phyloP scores from a whole-genome alignment of 2,888 invertebrate genomes.

The Portevinia maculata region DNA sequence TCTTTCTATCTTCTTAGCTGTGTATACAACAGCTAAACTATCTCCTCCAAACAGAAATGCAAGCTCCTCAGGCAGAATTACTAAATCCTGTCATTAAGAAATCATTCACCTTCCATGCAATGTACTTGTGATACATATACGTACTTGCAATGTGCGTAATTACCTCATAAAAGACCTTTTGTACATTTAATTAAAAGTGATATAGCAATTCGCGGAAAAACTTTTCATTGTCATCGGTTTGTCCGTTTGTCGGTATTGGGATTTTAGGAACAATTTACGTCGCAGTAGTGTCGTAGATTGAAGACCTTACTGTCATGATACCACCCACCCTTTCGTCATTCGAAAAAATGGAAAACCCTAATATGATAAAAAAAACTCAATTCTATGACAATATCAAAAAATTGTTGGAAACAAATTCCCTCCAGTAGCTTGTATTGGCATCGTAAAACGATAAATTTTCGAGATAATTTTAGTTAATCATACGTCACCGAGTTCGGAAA shows the following conservation, averaged over 20 bases:
- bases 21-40: no score
- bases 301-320: neutral
- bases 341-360: constrained; percentile 1
- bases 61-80: neutral
- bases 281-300: constrained; percentile 3
- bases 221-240: constrained; percentile 21
- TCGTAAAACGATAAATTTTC: constrained; percentile 59
- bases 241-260: neutral
- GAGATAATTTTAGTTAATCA: constrained; percentile 43
- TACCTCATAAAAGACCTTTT: constrained; percentile 42
- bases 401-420: constrained; percentile 28
- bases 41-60: neutral
- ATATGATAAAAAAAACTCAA: constrained; percentile 10
- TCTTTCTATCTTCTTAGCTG: no score
- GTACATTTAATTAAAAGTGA: constrained; percentile 40
- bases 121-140: neutral
- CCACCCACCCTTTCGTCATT: neutral
- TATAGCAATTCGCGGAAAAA: constrained; percentile 29
- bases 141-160: constrained; percentile 20
- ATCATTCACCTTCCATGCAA: neutral
- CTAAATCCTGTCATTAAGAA: neutral
- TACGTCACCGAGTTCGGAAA: constrained; percentile 56
- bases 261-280: constrained; percentile 1
- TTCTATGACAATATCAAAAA: constrained; percentile 11
- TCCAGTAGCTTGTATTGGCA: constrained; percentile 21